Evolutionary conservation across 2,113 vertebrate genomes (phyloP).

Genomic region (Calidris pygmaea): DNA sequence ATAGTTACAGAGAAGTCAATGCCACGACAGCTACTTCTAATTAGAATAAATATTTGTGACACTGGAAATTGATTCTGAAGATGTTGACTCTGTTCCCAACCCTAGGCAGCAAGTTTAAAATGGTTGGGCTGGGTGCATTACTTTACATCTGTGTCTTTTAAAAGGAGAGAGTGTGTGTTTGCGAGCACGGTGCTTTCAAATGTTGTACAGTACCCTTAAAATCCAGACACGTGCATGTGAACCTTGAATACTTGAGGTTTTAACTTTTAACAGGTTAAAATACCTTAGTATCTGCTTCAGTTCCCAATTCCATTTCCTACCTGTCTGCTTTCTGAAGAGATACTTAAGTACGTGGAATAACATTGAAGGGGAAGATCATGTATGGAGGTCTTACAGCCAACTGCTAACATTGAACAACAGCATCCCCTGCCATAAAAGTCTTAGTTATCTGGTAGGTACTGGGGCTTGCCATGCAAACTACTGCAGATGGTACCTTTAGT

Average conservation of each 20-base stretch:
- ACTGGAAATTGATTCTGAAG: not conserved
- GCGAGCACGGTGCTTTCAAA: not conserved
- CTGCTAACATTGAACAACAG: not conserved
- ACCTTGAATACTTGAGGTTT: not conserved
- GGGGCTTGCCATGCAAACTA: not conserved
- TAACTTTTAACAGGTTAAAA: not conserved
- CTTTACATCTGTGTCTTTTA: not conserved
- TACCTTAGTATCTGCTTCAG: not conserved
- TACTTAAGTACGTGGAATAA: not conserved
- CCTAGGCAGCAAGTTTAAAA: not conserved
- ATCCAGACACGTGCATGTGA: not conserved
- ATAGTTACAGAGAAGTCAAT: not conserved
- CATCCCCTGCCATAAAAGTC: not conserved
- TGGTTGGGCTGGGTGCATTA: not conserved
- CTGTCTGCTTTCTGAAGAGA: not conserved
- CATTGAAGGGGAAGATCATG: not conserved
- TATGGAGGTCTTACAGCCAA: not conserved
- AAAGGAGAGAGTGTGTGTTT: not conserved
- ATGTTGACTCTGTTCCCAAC: not conserved
- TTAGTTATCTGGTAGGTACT: not conserved
- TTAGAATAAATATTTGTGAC: not conserved
- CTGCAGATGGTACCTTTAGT: not conserved
- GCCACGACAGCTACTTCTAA: not conserved
- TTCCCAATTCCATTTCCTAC: not conserved
- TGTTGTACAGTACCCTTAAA: not conserved